Conservation (phyloP, 2,113 vertebrate genomes). For the Channa argus region DNA sequence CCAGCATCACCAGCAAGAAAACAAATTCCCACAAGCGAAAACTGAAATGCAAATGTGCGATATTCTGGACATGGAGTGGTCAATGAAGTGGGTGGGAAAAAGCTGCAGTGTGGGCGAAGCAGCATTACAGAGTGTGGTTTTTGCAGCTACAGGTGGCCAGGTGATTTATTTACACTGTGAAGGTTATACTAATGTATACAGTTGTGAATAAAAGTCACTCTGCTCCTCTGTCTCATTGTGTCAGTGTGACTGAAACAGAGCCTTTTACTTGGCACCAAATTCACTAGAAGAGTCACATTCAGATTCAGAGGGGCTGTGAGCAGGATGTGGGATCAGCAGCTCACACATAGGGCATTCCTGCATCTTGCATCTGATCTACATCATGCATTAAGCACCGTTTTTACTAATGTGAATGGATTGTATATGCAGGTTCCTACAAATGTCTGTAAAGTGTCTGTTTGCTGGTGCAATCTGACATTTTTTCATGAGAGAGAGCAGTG, state of each 20-base stretch:
- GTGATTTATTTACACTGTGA: slow-evolving; percentile 63
- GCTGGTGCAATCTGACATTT: slow-evolving; percentile 10
- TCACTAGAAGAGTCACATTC: slow-evolving; percentile 46
- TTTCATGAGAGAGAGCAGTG: slow-evolving; percentile 3
- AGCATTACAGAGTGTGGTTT: slow-evolving; percentile 21
- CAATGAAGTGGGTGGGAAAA: slow-evolving; percentile 29
- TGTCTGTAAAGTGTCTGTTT: neutral
- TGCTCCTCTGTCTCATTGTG: slow-evolving; percentile 76
- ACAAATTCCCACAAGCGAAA: neutral
- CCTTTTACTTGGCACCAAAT: slow-evolving; percentile 56
- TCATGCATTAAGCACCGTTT: slow-evolving; percentile 40
- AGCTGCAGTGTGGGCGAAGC: slow-evolving; percentile 10
- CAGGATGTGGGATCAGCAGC: slow-evolving; percentile 48
- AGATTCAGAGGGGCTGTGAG: slow-evolving; percentile 49
- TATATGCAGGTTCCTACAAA: slow-evolving; percentile 32
- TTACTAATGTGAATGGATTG: slow-evolving; percentile 30
- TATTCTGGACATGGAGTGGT: neutral
- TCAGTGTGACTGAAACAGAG: slow-evolving; percentile 74
- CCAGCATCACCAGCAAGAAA: slow-evolving; percentile 26
- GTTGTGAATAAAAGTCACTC: slow-evolving; percentile 70
- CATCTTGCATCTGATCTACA: slow-evolving; percentile 56
- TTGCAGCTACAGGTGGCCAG: slow-evolving; percentile 77
- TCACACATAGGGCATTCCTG: slow-evolving; percentile 35
- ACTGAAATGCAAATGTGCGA: slow-evolving; percentile 10
- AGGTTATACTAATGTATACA: slow-evolving; percentile 74